Evolutionary conservation across 2,888 invertebrate genomes (phyloP), one percentile per base, ranked within the genome.

Genomic region (Lithophane socia): DNA sequence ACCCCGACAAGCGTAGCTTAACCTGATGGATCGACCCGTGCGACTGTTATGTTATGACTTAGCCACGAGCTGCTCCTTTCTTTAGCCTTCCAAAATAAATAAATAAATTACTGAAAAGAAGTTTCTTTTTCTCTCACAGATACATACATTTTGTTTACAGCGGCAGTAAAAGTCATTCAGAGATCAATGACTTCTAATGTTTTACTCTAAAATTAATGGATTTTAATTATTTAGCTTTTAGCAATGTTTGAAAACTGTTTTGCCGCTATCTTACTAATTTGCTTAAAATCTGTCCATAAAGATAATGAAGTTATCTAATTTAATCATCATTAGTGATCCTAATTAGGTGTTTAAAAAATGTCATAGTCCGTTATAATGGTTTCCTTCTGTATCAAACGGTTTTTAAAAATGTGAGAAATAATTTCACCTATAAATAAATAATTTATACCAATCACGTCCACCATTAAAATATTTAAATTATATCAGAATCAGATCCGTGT

Each of bases 371-470:
- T 68, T 54, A 54, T 69, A 42, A 77, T 54, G n/a, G 9, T 29
- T 80, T 73, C 54, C 77, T 69, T 16, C 37, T 29, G 74, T 73
- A 49, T 29, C 21, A 37, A 12, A 54, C 18, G 58, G 58, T 63
- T 52, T 65, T 52, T 42, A 10, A 60, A 21, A 47, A 37, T 60
- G 24, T 24, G 60, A 29, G 64, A 63, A 73, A 76, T 64, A 37
- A 77, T 77, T 75, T 83, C 60, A 12, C 24, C 12, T 69, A 54
- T 56, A 77, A 73, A 84, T 76, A 54, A 52, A 63, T 29, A 37
- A 54, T 54, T 9, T 52, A 37, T 29, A 54, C 12, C 29, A 69
- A 81, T 73, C 75, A 76, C 56, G 13, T 56, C 52, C 12, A 42
- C 42, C 44, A 60, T 52, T 21, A 60, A 74, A 67, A 77, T 77